phyloP scores from a whole-genome alignment of 2,113 vertebrate species.

The Danio rerio region DNA sequence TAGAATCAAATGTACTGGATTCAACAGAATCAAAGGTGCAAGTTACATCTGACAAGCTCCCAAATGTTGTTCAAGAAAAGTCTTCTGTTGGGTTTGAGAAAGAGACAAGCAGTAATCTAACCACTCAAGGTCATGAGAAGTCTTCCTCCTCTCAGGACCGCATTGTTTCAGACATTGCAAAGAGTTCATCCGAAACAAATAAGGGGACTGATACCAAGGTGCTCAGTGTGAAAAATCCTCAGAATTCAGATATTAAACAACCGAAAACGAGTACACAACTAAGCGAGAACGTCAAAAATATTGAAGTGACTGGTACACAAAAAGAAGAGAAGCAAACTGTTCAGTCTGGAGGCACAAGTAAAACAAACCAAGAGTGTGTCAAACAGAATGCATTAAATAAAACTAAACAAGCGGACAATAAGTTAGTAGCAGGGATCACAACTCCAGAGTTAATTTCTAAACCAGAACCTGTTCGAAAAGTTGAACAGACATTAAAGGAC shows the following conservation, averaged over 20 bases:
- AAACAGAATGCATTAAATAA: conserved; percentile 10
- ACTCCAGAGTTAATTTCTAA: neutral
- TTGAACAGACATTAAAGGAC: neutral
- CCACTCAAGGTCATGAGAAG: neutral
- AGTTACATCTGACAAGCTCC: neutral
- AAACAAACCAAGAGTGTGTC: neutral
- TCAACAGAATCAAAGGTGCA: neutral
- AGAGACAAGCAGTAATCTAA: neutral
- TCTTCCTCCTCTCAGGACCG: neutral
- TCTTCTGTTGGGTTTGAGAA: neutral
- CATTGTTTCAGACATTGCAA: neutral
- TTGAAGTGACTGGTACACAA: conserved; percentile 15
- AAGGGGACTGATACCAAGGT: conserved; percentile 8
- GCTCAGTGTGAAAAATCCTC: conserved; percentile 17
- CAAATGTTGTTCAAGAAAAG: conserved; percentile 4
- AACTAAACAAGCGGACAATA: conserved; percentile 5
- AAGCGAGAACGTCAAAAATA: conserved; percentile 8
- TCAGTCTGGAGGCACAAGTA: neutral
- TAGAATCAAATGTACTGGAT: conserved; percentile 30
- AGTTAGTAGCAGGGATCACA: neutral
- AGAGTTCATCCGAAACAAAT: neutral
- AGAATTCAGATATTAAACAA: conserved; percentile 16
- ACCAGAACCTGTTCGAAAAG: conserved; percentile 11
- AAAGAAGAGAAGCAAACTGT: conserved; percentile 15
- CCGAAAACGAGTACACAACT: conserved; percentile 40